Base-by-base conservation (phyloP, 2,888 invertebrate genomes). In the Orthosia gothica region DNA sequence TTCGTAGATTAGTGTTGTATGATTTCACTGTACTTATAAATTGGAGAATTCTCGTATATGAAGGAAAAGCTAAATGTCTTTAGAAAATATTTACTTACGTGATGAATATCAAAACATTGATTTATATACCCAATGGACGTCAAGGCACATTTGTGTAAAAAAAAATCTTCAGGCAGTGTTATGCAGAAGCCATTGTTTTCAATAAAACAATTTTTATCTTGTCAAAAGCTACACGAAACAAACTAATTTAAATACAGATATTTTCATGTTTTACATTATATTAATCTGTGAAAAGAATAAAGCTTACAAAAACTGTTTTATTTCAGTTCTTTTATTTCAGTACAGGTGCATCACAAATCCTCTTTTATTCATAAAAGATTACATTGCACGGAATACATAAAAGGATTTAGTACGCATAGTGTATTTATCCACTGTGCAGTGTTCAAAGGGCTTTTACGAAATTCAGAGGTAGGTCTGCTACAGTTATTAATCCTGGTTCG, bases 391-490 rank as follows among this genome's bases (percentile, higher is more conserved):
- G 76, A 68, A 70, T 71, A 77, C 57, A 64, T 67, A 70, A 79
- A 84, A 69, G 65, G 18, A 62, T 75, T 73, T 26, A 57, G 49
- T 5, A 55, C 75, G 83, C 76, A 82, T 50, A 65, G 83, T 72
- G 70, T 68, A 74, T 84, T 74, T 79, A 72, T 61, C 71, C 65
- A 64, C 69, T 75, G 75, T 32, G 47, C 66, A 57, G 11, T 66
- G 62, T 32, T 83, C 80, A 82, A 82, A 82, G 72, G 72, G 82
- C 58, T 83, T 83, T 82, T 26, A 70, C 57, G 61, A 70, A 76
- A 80, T 82, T 70, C 83, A 40, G 61, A 40, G 59, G 40, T 47
- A 70, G 63, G 40, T 47, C 65, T 15, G 66, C 70, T 71, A 76
- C 79, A 76, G 70, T 80, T 82, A 75, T 83, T 82, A 83, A 76